A percentile compares a stretch with the other conserved stretches of the same genome.
phyloP scores from a whole-genome alignment of 2,113 vertebrate genomes.

The Salvator merianae region DNA sequence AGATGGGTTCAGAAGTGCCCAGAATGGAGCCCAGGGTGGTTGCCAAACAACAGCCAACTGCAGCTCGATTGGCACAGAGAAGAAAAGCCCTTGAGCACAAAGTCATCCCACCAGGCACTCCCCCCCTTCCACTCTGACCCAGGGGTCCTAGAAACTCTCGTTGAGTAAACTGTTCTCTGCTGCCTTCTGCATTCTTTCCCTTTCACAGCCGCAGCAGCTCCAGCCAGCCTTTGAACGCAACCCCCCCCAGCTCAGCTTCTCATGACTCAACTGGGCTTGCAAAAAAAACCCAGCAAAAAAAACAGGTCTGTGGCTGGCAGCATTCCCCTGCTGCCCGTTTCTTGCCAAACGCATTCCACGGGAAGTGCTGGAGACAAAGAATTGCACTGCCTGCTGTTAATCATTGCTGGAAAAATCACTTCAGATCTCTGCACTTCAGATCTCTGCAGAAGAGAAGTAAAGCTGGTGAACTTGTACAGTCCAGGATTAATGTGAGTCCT shows the following conservation, averaged over 20 bases:
- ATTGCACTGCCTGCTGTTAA: neutral
- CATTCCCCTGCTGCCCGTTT: neutral
- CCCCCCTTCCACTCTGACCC: constrained; percentile 54
- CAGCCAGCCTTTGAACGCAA: constrained; percentile 56
- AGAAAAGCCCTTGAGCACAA: constrained; percentile 59
- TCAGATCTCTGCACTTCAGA: neutral
- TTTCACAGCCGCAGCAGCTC: constrained; percentile 27
- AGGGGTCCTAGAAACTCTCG: neutral
- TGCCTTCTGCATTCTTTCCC: constrained; percentile 69
- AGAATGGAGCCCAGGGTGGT: too few relatives aligned
- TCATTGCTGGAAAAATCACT: neutral
- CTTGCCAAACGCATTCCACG: constrained; percentile 3
- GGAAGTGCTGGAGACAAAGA: neutral
- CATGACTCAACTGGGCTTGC: constrained; percentile 36
- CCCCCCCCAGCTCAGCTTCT: constrained; percentile 65
- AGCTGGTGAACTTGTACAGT: neutral
- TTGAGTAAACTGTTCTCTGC: constrained; percentile 57
- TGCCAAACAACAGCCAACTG: constrained; percentile 25
- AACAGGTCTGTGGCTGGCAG: neutral
- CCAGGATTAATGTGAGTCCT: neutral
- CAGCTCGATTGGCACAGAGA: constrained; percentile 24
- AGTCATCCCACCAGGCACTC: constrained; percentile 53
- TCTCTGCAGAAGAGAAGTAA: neutral
- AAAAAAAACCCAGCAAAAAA: constrained; percentile 20
- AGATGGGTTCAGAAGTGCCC: too few relatives aligned